These are phyloP conservation scores for Zingel zingel DNA, from an alignment of 2,113 vertebrate genomes.

Conservation along the genomic window DNA sequence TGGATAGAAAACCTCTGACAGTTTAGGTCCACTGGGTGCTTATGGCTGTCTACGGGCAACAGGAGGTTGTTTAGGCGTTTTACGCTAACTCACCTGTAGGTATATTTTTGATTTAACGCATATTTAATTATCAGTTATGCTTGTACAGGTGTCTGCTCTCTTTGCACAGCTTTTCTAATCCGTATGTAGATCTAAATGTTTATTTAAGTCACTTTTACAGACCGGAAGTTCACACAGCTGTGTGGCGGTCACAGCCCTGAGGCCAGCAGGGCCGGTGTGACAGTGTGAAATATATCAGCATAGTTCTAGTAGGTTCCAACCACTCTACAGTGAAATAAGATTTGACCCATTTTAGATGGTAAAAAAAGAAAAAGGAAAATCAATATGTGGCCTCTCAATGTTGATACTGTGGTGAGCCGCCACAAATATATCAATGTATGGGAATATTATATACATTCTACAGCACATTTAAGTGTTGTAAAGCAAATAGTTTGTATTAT, in stretches of 20 bases:
- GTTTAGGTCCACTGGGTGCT: not conserved
- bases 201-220: not conserved
- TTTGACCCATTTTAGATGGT: no score
- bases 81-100: not conserved
- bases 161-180: not conserved
- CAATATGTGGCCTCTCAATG: no score
- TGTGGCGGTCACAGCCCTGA: not conserved
- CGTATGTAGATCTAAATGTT: not conserved
- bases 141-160: no score
- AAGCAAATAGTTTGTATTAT: not conserved
- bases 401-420: no score
- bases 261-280: not conserved
- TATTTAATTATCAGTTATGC: not conserved
- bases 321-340: no score
- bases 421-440: no score
- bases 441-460: no score
- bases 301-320: no score
- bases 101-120: not conserved
- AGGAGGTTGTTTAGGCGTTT: no score
- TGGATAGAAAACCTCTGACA: not conserved
- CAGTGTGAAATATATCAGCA: no score
- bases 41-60: not conserved
- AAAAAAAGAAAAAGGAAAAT: no score
- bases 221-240: conserved; percentile 22
- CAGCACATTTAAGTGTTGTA: not conserved